Base-by-base conservation (phyloP, 2,888 invertebrate species). In the Carpatolechia fugitivella region DNA sequence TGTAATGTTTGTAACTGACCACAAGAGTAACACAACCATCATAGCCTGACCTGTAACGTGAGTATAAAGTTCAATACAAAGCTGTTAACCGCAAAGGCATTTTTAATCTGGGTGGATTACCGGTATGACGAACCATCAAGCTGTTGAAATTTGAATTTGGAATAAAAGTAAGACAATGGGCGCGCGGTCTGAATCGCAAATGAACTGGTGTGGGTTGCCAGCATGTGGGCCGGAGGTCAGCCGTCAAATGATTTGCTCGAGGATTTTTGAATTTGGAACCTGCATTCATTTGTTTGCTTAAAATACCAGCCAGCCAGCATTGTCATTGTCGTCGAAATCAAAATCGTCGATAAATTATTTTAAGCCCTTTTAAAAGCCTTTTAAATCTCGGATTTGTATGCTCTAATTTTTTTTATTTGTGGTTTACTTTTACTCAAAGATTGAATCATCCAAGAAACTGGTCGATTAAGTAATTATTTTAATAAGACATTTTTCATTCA, bases 161-260 rank as follows among this genome's bases (percentile, higher is more conserved):
- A 80, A 84, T 82, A 82, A 83, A 85, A 82, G 77, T 82, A 77
- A 83, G 79, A 88, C 87, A 88, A 85, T 84, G 81, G 80, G 60
- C 70, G 82, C 82, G 86, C 81, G 79, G 74, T 76, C 76, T 71
- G 87, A 88, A 88, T 89, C 70, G 74, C 79, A 85, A 85, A 85
- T 86, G 75, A 72, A 69, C 63, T 69, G 74, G 79, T 80, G 87
- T 85, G 81, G 87, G 88, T 72, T 66, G 76, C 56, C 66, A 64
- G 76, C 69, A 86, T 88, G 89, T 89, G 88, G 89, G 89, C 72
- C 76, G 82, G 84, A 89, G 89, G 89, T 85, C 85, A 81, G 69
- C 62, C 57, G 70, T 70, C 65, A 61, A 57, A 54, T 71, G 71
- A 70, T 74, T 72, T 69, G 75, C 59, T 54, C 59, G 58, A 62